A percentile compares a stretch with the other conserved stretches of the same genome.
Evolutionary conservation across 2,888 invertebrate genomes (phyloP).

Genomic region (Fissipunctia ypsillon): DNA sequence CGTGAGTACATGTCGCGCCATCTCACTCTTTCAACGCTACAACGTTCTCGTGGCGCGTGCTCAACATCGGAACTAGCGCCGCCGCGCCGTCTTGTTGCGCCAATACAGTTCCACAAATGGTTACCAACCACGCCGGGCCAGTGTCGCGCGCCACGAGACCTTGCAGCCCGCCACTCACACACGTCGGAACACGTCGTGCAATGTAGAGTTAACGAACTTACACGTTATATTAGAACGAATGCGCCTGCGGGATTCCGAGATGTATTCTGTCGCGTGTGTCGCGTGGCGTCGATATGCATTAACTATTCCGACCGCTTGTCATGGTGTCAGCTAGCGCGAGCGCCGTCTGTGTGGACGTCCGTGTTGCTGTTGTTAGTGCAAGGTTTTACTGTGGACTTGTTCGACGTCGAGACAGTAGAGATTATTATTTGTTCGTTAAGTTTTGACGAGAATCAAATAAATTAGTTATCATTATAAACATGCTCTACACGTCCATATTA

Average conservation of each 20-base stretch:
- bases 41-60: background rate
- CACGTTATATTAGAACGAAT: background rate
- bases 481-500: too few species aligned
- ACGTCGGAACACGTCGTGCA: background rate
- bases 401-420: background rate
- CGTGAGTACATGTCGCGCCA: conserved; percentile 71
- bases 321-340: too few species aligned
- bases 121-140: too few species aligned
- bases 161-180: background rate
- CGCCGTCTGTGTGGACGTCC: too few species aligned
- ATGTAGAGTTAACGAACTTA: too few species aligned
- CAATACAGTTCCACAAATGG: background rate
- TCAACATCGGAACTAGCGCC: too few species aligned
- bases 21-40: conserved; percentile 7
- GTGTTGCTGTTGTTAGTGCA: background rate
- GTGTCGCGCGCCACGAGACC: background rate
- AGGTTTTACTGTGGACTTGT: background rate
- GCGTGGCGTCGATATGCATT: background rate
- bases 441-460: too few species aligned
- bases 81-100: background rate
- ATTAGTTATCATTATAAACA: too few species aligned
- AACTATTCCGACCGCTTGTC: conserved; percentile 11
- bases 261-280: background rate
- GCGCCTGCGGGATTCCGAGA: background rate
- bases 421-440: background rate